Evolutionary conservation across 2,888 invertebrate species (phyloP).

Genomic region (Coenonympha arcania): DNA sequence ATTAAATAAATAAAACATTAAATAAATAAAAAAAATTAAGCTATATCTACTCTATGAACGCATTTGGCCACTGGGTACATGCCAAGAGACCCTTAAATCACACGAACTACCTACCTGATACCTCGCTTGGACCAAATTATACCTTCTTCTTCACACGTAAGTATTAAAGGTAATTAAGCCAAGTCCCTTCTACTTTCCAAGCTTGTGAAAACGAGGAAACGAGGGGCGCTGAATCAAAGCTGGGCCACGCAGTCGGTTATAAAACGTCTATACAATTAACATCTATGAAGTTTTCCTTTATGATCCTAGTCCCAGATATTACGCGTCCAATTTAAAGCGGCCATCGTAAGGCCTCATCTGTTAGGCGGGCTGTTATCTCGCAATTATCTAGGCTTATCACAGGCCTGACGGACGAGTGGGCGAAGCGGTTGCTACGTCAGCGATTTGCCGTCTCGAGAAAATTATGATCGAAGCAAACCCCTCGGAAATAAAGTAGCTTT

Average conservation of each 20-base stretch:
- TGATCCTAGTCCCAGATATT: conserved; percentile 9
- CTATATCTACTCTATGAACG: too few species aligned
- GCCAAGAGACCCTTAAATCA: too few species aligned
- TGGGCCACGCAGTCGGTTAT: not conserved
- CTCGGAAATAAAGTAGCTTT: conserved; percentile 32
- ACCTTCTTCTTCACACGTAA: not conserved
- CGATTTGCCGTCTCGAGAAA: conserved; percentile 33
- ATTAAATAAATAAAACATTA: too few species aligned
- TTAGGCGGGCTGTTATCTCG: conserved; percentile 28
- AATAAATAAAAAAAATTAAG: too few species aligned
- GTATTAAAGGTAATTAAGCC: not conserved
- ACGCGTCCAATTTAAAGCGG: conserved; percentile 21
- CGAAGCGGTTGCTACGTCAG: conserved; percentile 33
- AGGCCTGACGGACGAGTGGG: conserved; percentile 30
- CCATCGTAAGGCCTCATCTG: conserved; percentile 21
- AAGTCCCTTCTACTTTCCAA: not conserved
- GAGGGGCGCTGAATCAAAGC: not conserved
- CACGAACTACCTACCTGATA: too few species aligned
- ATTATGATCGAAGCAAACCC: conserved; percentile 30
- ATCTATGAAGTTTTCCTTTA: conserved; percentile 10
- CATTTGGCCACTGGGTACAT: too few species aligned
- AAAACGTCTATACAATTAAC: conserved; percentile 6
- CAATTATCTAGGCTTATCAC: conserved; percentile 32
- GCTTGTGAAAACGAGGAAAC: not conserved
- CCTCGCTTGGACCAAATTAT: not conserved